Conservation (phyloP, 2,113 vertebrate species). For the Mustela lutreola region DNA sequence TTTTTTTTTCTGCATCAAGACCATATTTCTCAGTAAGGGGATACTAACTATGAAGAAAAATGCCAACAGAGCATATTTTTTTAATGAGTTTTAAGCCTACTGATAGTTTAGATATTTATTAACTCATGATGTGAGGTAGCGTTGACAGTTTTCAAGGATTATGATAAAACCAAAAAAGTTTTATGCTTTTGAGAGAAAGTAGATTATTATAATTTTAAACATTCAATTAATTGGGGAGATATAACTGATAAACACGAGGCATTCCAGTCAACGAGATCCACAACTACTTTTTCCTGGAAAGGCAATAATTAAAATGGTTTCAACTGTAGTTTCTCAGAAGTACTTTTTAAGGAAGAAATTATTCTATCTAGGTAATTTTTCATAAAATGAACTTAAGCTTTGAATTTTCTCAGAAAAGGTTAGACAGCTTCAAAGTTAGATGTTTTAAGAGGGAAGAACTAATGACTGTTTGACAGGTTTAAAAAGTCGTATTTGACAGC, state of each 20-base stretch:
- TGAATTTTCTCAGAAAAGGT: constrained; percentile 67
- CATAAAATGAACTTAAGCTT: constrained; percentile 54
- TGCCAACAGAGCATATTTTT: not conserved
- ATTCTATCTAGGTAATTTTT: constrained; percentile 60
- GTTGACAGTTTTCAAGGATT: not conserved
- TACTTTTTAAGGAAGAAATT: constrained; percentile 57
- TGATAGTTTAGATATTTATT: not conserved
- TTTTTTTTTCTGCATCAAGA: not conserved
- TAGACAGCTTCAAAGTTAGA: constrained; percentile 79
- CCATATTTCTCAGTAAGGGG: not conserved
- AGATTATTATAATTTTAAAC: constrained; percentile 50
- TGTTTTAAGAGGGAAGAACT: constrained; percentile 78
- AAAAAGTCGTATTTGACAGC: constrained; percentile 83
- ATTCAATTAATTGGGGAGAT: constrained; percentile 23
- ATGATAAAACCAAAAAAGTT: constrained; percentile 40
- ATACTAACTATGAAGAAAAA: not conserved
- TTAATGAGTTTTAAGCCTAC: not conserved
- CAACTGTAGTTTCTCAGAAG: constrained; percentile 32
- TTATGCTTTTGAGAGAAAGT: constrained; percentile 55
- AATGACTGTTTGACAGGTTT: constrained; percentile 84
- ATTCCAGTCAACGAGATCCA: constrained; percentile 53
- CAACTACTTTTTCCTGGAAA: constrained; percentile 40
- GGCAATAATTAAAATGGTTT: constrained; percentile 55
- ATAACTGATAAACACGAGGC: not conserved
- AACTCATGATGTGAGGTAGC: constrained; percentile 47